These are phyloP conservation scores for Stylophora pistillata DNA, from an alignment of 64 coral and sea anemone species.

Conservation along the genomic window DNA sequence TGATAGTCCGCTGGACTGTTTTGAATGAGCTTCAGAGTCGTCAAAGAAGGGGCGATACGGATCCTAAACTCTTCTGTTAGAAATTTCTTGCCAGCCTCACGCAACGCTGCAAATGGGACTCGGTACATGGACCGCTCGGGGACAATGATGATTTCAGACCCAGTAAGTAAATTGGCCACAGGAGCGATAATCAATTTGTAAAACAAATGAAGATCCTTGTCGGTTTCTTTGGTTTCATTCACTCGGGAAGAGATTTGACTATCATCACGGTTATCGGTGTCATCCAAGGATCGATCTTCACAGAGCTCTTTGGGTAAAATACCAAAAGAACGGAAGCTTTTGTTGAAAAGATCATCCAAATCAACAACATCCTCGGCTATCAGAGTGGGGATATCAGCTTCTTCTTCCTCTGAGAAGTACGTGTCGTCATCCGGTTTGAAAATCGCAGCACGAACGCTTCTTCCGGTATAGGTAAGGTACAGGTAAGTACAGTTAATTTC, in stretches of 20 bases:
- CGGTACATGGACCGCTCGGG: background rate
- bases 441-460: background rate
- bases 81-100: background rate
- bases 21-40: background rate
- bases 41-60: background rate
- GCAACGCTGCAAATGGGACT: background rate
- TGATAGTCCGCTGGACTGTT: background rate
- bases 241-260: background rate
- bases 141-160: background rate
- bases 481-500: background rate
- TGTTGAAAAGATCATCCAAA: background rate
- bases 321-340: background rate
- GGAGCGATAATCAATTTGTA: background rate
- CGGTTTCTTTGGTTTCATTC: background rate
- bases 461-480: background rate
- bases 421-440: background rate
- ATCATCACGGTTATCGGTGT: background rate
- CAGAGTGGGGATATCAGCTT: background rate
- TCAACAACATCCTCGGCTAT: background rate
- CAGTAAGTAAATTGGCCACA: background rate
- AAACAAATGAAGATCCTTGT: background rate
- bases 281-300: background rate
- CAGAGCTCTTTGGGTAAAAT: background rate
- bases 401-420: background rate
- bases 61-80: background rate